A percentile compares a stretch with the other conserved stretches of the same genome.
Conservation (phyloP, 1,140 invertebrate species). For the Frieseomelitta varia region DNA sequence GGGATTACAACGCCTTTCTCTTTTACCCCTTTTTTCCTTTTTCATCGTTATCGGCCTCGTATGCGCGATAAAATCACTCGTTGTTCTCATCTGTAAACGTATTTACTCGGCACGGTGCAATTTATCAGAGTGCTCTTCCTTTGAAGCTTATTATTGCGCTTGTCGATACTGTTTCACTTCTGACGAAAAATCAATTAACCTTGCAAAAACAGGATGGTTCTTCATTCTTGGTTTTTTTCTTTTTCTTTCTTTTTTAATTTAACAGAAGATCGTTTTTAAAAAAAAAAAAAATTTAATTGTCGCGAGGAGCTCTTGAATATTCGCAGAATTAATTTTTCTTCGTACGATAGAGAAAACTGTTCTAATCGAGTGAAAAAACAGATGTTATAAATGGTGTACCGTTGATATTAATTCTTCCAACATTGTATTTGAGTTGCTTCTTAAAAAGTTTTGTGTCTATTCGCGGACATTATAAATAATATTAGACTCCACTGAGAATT, state of each 20-base stretch:
- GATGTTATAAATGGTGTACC: not conserved
- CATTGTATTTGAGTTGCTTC: not conserved
- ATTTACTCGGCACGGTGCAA: not conserved
- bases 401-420: not conserved
- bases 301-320: not conserved
- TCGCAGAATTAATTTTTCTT: not conserved
- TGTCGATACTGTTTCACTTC: not conserved
- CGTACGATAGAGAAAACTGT: not conserved
- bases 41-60: conserved; percentile 4
- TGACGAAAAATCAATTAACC: not conserved
- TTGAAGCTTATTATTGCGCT: too few species aligned
- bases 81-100: not conserved
- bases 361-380: not conserved
- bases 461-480: too few species aligned
- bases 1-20: conserved; percentile 22
- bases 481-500: too few species aligned
- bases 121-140: not conserved
- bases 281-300: too few species aligned
- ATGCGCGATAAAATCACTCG: not conserved
- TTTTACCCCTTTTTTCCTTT: not conserved
- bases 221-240: too few species aligned
- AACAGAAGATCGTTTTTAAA: not conserved
- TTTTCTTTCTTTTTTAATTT: not conserved
- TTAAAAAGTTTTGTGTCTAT: not conserved
- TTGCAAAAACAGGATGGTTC: not conserved